A percentile compares a stretch with the other conserved stretches of the same genome.
Evolutionary conservation across 2,797 vertebrate genomes (phyloP).

Genomic region (Forpus xanthops): DNA sequence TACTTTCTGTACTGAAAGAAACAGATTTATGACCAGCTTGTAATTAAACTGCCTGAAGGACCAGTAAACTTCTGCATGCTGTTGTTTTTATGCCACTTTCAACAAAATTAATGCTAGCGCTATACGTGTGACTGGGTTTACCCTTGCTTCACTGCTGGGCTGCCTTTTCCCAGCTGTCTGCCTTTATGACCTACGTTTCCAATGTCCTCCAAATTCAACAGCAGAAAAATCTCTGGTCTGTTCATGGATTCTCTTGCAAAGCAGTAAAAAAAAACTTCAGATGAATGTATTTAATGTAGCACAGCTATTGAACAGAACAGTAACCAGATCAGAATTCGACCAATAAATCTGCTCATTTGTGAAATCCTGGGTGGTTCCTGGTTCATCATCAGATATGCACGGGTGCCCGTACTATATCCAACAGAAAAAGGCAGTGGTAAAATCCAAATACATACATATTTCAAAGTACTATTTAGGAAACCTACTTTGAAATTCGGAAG

Average conservation of each 20-base stretch:
- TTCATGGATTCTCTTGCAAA: not conserved
- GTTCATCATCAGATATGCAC: not conserved
- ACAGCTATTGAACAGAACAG: not conserved
- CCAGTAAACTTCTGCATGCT: not conserved
- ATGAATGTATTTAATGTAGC: not conserved
- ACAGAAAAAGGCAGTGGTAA: not conserved
- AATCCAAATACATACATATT: not conserved
- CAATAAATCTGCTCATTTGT: not conserved
- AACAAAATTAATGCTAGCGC: not conserved
- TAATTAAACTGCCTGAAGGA: not conserved
- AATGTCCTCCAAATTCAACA: not conserved
- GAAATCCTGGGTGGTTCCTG: not conserved
- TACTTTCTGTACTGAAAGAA: not conserved
- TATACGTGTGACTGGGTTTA: rapidly evolving
- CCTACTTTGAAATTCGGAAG: not conserved
- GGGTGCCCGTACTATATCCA: not conserved
- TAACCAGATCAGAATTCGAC: not conserved
- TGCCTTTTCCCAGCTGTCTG: not conserved
- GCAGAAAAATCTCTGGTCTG: not conserved
- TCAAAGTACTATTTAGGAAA: not conserved
- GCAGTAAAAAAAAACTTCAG: not conserved
- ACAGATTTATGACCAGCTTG: not conserved
- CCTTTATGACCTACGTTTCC: not conserved
- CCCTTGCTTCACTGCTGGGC: not conserved
- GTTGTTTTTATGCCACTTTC: not conserved